Percentiles rank a stretch among this genome's conserved stretches.
phyloP scores from a whole-genome alignment of 2,888 invertebrate species.

The Maniola hyperantus region DNA sequence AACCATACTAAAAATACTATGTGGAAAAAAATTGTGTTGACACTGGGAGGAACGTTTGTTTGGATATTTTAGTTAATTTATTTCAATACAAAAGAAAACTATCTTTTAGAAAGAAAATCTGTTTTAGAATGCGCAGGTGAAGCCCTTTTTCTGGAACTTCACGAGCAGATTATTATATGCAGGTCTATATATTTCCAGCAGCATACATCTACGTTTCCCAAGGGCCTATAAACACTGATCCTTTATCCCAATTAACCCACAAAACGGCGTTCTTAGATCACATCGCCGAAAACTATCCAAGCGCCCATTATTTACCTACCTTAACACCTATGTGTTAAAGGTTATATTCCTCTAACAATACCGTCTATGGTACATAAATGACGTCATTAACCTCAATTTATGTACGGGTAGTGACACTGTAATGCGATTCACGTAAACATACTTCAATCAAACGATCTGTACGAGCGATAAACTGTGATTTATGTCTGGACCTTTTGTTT shows the following conservation, averaged over 20 bases:
- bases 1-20: too few relatives aligned
- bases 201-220: neutral
- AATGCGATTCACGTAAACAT: constrained; percentile 27
- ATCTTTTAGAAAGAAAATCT: too few relatives aligned
- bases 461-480: constrained; percentile 32
- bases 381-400: constrained; percentile 40
- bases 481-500: constrained; percentile 17
- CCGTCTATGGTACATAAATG: constrained; percentile 43
- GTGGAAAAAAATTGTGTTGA: too few relatives aligned
- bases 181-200: neutral
- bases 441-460: constrained; percentile 35
- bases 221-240: constrained; percentile 26
- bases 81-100: too few relatives aligned
- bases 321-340: constrained; percentile 10
- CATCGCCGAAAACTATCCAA: neutral
- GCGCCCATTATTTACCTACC: constrained; percentile 12
- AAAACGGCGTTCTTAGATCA: constrained; percentile 21
- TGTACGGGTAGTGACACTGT: constrained; percentile 35
- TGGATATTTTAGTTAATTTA: too few relatives aligned
- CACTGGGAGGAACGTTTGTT: too few relatives aligned
- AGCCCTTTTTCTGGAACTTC: too few relatives aligned
- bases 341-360: constrained; percentile 37
- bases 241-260: constrained; percentile 29
- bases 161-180: too few relatives aligned
- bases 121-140: too few relatives aligned